Conservation (phyloP, 2,113 vertebrate species). For the Heterotilapia buettikoferi region DNA sequence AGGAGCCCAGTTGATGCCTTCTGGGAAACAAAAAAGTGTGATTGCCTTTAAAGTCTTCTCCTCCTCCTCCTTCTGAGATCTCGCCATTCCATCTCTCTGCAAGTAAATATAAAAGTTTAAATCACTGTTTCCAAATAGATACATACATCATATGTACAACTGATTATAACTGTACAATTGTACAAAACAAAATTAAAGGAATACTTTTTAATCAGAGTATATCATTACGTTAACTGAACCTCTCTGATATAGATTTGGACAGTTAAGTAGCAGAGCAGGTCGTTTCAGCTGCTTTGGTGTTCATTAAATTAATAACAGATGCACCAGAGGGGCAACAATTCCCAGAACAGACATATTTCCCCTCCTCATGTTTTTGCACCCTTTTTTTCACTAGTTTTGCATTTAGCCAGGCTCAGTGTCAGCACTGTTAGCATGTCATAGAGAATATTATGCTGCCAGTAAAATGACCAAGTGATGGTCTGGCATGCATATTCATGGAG, state of each 20-base stretch:
- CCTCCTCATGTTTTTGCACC: no score
- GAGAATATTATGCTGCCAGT: background rate
- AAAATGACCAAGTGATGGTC: background rate
- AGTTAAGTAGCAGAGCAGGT: background rate
- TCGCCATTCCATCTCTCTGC: slow-evolving; percentile 84
- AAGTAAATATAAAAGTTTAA: background rate
- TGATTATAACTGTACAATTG: background rate
- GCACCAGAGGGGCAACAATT: background rate
- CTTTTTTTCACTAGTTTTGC: background rate
- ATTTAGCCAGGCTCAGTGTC: background rate
- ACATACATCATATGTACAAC: background rate
- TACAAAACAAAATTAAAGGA: background rate
- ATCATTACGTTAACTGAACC: background rate
- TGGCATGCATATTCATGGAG: background rate
- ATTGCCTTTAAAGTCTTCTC: slow-evolving; percentile 86
- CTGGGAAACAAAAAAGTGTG: slow-evolving; percentile 93
- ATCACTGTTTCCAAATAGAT: background rate
- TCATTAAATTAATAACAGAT: background rate
- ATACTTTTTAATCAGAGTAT: background rate
- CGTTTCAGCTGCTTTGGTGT: background rate
- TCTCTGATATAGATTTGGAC: background rate
- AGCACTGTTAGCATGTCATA: background rate
- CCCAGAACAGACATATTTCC: background rate
- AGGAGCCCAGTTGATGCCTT: slow-evolving; percentile 84
- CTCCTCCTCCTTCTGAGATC: slow-evolving; percentile 88